phyloP scores from a whole-genome alignment of 2,797 vertebrate species.

The Aplochiton taeniatus region DNA sequence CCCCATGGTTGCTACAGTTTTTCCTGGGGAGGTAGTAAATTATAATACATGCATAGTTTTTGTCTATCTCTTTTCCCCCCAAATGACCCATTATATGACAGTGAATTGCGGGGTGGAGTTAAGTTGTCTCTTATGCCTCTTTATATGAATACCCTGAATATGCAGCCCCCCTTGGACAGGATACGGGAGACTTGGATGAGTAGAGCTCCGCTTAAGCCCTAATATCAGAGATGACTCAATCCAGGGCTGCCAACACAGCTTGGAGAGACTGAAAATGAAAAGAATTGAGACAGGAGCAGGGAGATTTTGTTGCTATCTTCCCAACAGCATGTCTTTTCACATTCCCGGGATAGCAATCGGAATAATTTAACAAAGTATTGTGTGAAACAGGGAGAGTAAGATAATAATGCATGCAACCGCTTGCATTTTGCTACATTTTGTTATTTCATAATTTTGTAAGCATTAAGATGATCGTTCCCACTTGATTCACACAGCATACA shows the following conservation, averaged over 20 bases:
- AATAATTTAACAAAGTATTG: neutral
- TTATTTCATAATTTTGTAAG: too few species aligned
- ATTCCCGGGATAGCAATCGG: neutral
- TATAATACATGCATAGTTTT: slow-evolving; percentile 57
- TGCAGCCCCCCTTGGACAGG: slow-evolving; percentile 44
- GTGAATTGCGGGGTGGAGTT: slow-evolving; percentile 69
- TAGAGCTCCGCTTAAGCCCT: slow-evolving; percentile 55
- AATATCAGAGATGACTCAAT: slow-evolving; percentile 72
- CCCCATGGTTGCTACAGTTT: slow-evolving; percentile 58
- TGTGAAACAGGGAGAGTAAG: neutral
- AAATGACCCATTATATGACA: slow-evolving; percentile 77
- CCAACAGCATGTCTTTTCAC: slow-evolving; percentile 46
- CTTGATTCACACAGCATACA: too few species aligned
- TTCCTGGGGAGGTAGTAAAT: slow-evolving; percentile 71
- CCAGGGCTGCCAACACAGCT: slow-evolving; percentile 43
- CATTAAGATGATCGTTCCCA: too few species aligned
- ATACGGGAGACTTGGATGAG: slow-evolving; percentile 69
- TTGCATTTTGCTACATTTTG: too few species aligned
- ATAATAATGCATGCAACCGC: slow-evolving; percentile 12
- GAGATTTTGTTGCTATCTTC: slow-evolving; percentile 40
- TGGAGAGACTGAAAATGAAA: slow-evolving; percentile 10
- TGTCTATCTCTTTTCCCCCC: slow-evolving; percentile 59
- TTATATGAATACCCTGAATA: slow-evolving; percentile 63
- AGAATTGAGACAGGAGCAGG: slow-evolving; percentile 30
- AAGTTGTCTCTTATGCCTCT: slow-evolving; percentile 69